Percentiles rank a stretch among this genome's conserved stretches.
phyloP scores from a whole-genome alignment of 2,113 vertebrate species.

The Orthonyx spaldingii region DNA sequence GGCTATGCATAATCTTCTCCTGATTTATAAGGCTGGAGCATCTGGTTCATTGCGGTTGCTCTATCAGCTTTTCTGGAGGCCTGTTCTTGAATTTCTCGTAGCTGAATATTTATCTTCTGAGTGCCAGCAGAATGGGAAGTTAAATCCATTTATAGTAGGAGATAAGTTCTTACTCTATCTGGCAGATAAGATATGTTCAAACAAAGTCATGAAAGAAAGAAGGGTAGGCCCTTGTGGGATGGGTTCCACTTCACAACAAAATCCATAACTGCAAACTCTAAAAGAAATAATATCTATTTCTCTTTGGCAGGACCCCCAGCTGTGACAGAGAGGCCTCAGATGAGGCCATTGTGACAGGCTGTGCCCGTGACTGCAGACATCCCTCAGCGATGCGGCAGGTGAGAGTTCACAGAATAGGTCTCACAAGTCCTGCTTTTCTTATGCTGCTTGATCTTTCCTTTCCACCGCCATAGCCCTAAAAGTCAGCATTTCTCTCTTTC shows the following conservation, averaged over 20 bases:
- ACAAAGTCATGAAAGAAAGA: not conserved
- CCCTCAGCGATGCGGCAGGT: accelerated
- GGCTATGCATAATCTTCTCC: conserved; percentile 71
- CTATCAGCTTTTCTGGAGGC: conserved; percentile 45
- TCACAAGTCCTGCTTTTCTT: not conserved
- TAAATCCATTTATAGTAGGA: not conserved
- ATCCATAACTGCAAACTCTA: not conserved
- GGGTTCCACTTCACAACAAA: not conserved
- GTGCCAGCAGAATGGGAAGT: not conserved
- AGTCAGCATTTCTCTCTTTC: not conserved
- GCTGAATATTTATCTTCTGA: not conserved
- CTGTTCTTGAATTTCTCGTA: conserved; percentile 21
- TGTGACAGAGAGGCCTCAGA: accelerated
- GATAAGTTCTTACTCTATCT: not conserved
- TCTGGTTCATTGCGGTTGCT: conserved; percentile 66
- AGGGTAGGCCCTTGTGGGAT: not conserved
- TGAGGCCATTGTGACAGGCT: not conserved
- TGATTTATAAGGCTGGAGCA: conserved; percentile 74
- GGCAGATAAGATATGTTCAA: not conserved
- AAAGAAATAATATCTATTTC: not conserved
- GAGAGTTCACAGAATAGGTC: not conserved
- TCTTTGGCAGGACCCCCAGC: not conserved
- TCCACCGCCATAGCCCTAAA: not conserved
- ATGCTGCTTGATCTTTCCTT: not conserved
- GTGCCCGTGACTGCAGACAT: accelerated